A percentile compares a stretch with the other conserved stretches of the same genome.
These are phyloP conservation scores for Aspiorhynchus laticeps DNA, from an alignment of 2,113 vertebrate species.

Conservation along the genomic window DNA sequence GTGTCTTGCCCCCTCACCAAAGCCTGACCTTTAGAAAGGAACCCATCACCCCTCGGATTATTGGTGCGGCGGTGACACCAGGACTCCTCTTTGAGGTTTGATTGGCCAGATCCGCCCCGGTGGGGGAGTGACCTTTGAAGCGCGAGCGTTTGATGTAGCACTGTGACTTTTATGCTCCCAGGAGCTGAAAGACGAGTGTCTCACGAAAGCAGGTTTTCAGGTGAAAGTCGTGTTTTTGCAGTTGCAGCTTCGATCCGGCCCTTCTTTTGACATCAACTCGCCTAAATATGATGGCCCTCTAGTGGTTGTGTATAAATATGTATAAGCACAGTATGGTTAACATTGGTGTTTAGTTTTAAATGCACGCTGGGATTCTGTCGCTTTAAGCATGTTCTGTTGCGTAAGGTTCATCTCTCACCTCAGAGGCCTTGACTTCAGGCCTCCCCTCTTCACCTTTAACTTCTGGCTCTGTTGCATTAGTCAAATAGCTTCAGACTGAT, in stretches of 20 bases:
- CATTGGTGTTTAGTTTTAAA: not conserved
- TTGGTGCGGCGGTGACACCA: slow-evolving; percentile 10
- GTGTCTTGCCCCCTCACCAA: slow-evolving; percentile 48
- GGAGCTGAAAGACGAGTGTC: slow-evolving; percentile 39
- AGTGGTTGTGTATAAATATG: not conserved
- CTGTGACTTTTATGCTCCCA: not conserved
- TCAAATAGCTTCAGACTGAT: not conserved
- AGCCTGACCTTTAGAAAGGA: slow-evolving; percentile 57
- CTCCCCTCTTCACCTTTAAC: not conserved
- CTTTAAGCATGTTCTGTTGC: not conserved
- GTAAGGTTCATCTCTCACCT: not conserved
- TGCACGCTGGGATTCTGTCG: not conserved
- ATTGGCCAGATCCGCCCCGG: slow-evolving; percentile 34
- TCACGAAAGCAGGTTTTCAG: slow-evolving; percentile 39
- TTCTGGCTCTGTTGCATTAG: not conserved
- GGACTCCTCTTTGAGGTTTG: slow-evolving; percentile 37
- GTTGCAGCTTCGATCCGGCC: not conserved
- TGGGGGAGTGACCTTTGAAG: slow-evolving; percentile 47
- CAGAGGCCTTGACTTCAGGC: not conserved
- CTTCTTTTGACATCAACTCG: not conserved
- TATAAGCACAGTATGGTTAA: not conserved
- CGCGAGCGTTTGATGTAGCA: slow-evolving; percentile 44
- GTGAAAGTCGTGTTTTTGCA: slow-evolving; percentile 18
- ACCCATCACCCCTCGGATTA: slow-evolving; percentile 29
- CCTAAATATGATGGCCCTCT: not conserved